Conservation (phyloP, 1,140 invertebrate genomes). For the Contarinia nasturtii region DNA sequence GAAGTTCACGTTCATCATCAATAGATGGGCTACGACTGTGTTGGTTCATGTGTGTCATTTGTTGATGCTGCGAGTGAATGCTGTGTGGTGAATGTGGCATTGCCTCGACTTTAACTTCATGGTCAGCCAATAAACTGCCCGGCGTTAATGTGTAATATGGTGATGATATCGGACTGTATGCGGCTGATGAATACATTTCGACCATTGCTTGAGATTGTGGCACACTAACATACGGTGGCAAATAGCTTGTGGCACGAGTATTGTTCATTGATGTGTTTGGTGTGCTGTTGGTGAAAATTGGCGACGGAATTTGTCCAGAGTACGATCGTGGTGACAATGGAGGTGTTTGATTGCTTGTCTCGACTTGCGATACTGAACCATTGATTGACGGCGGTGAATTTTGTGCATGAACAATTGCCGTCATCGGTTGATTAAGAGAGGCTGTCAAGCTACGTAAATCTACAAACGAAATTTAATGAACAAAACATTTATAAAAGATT, state of each 20-base stretch:
- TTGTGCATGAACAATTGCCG: conserved; percentile 6
- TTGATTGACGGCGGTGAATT: conserved; percentile 11
- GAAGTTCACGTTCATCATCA: conserved; percentile 5
- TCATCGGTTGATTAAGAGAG: conserved; percentile 1
- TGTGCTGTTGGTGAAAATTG: conserved; percentile 1
- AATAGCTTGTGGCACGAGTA: neutral
- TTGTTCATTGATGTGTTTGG: conserved; percentile 8
- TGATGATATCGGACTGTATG: neutral
- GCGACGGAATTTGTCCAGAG: conserved; percentile 1
- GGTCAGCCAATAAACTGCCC: too few species aligned
- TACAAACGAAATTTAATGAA: neutral
- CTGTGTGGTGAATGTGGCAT: too few species aligned
- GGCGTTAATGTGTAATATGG: too few species aligned
- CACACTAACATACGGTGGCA: neutral
- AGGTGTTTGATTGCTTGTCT: conserved; percentile 7
- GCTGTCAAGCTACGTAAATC: neutral
- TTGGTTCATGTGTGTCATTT: neutral
- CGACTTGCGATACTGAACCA: conserved; percentile 11
- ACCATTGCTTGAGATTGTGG: neutral
- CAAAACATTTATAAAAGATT: neutral
- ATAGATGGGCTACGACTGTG: conserved; percentile 5
- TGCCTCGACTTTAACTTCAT: too few species aligned
- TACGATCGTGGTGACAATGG: conserved; percentile 8
- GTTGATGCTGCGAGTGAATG: neutral
- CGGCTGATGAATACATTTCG: neutral